phyloP scores from a whole-genome alignment of 2,888 invertebrate species.

The Erebia palarica region DNA sequence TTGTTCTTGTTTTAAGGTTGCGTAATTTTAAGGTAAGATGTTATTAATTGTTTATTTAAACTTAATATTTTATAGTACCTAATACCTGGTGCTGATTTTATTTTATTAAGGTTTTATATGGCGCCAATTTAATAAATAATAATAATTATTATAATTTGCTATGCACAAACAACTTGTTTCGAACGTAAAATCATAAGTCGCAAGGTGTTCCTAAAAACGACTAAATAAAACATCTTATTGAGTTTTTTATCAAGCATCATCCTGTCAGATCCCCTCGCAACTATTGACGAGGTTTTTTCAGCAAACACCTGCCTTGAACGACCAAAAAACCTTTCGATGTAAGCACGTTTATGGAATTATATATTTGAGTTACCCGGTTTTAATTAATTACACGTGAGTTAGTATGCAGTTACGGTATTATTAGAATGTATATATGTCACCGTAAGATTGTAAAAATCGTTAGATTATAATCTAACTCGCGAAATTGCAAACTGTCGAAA shows the following conservation, averaged over 20 bases:
- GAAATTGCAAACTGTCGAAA: no score
- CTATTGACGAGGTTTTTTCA: slow-evolving; percentile 51
- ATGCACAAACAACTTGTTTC: not conserved
- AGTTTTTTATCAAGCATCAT: slow-evolving; percentile 43
- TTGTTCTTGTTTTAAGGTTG: not conserved
- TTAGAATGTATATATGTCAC: not conserved
- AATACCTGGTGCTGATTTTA: not conserved
- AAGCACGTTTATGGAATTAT: slow-evolving; percentile 52
- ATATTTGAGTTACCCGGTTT: slow-evolving; percentile 33
- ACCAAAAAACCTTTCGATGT: slow-evolving; percentile 45
- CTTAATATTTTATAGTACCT: not conserved
- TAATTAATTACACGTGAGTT: slow-evolving; percentile 11
- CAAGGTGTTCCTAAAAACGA: slow-evolving; percentile 42
- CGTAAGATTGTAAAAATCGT: no score
- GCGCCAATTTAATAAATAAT: not conserved
- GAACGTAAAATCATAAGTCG: slow-evolving; percentile 35
- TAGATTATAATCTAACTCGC: no score
- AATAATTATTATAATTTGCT: no score
- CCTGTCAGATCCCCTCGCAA: slow-evolving; percentile 51
- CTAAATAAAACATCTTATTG: slow-evolving; percentile 34
- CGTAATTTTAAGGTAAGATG: not conserved
- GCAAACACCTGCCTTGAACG: slow-evolving; percentile 59
- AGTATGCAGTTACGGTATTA: slow-evolving; percentile 7
- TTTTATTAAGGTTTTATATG: not conserved
- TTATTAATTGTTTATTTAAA: not conserved